phyloP scores from a whole-genome alignment of 2,888 invertebrate genomes.

The Creontiades dilutus region DNA sequence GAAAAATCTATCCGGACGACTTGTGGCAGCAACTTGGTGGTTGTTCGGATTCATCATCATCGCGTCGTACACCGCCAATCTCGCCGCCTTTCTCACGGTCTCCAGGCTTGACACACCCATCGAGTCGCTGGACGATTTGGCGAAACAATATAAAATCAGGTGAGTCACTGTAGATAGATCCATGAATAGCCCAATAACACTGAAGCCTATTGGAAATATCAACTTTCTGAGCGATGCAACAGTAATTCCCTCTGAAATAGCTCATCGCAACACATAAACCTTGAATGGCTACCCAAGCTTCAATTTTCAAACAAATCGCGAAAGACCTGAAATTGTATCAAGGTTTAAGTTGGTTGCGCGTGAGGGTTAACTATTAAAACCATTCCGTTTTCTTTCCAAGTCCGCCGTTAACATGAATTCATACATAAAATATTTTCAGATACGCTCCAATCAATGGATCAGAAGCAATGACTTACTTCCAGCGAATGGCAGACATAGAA shows the following conservation, averaged over 20 bases:
- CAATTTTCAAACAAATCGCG: no score
- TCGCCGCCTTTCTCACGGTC: slow-evolving; percentile 97
- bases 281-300: no score
- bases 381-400: no score
- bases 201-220: no score
- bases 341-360: no score
- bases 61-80: slow-evolving; percentile 98
- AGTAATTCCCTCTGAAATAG: no score
- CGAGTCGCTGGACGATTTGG: slow-evolving; percentile 94
- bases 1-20: slow-evolving; percentile 95
- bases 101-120: slow-evolving; percentile 95
- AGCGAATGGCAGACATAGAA: slow-evolving; percentile 97
- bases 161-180: no score
- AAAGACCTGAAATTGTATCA: no score
- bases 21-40: slow-evolving; percentile 99
- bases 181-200: no score
- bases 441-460: slow-evolving; percentile 95
- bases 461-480: slow-evolving; percentile 94
- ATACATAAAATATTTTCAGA: slow-evolving; percentile 79
- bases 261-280: no score
- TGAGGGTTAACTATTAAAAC: no score
- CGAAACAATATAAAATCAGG: slow-evolving; percentile 94
- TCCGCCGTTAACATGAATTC: neutral
- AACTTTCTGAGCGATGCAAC: no score
- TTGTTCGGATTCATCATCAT: slow-evolving; percentile 99